A percentile compares a stretch with the other conserved stretches of the same genome.
phyloP scores from a whole-genome alignment of 2,888 invertebrate species.

The Emesis castigata region DNA sequence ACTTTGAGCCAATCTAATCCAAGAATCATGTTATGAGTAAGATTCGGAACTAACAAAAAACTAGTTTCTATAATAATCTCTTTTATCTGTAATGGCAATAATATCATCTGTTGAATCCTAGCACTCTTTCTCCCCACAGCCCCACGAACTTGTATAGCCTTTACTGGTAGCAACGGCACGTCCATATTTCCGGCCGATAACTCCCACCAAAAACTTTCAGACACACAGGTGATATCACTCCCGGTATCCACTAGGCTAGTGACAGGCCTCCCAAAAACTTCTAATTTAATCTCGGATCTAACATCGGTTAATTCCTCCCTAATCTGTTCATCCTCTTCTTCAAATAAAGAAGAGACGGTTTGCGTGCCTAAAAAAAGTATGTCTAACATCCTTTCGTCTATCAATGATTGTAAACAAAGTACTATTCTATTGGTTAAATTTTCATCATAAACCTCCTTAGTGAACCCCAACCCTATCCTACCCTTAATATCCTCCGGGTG shows the following conservation, averaged over 20 bases:
- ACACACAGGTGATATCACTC: slow-evolving; percentile 50
- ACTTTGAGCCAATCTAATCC: slow-evolving; percentile 45
- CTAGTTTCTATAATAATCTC: neutral
- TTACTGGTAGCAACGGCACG: slow-evolving; percentile 18
- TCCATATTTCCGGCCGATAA: neutral
- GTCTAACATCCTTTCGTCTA: too few species aligned
- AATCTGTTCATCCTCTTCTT: neutral
- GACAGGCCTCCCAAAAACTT: neutral
- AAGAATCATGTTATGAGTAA: slow-evolving; percentile 28
- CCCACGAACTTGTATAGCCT: slow-evolving; percentile 37
- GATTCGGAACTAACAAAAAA: slow-evolving; percentile 26
- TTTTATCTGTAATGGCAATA: slow-evolving; percentile 24
- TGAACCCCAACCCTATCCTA: slow-evolving; percentile 3
- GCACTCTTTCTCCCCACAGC: slow-evolving; percentile 44
- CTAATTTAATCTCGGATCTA: slow-evolving; percentile 27
- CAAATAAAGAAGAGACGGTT: neutral
- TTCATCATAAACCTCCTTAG: neutral
- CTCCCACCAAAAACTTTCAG: neutral
- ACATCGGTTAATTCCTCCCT: neutral
- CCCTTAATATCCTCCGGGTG: neutral
- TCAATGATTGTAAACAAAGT: neutral
- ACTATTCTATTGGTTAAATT: neutral
- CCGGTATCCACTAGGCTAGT: slow-evolving; percentile 44
- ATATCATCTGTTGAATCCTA: slow-evolving; percentile 22
- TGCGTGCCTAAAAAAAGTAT: too few species aligned